These are phyloP conservation scores for Temnopleurus reevesii DNA, from an alignment of 53 echinoderm and acorn worm species.

Conservation along the genomic window DNA sequence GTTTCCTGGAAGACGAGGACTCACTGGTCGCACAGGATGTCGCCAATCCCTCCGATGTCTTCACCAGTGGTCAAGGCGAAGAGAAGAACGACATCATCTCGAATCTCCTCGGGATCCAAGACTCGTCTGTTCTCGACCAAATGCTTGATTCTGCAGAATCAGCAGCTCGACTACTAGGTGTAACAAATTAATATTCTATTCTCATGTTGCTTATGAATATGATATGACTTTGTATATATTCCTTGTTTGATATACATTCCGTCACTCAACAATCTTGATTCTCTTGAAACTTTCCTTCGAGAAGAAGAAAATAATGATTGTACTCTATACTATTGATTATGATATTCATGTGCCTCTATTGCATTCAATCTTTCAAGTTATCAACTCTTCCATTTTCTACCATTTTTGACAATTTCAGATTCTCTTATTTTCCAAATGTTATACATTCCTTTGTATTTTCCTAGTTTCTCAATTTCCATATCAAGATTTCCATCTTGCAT, in stretches of 20 bases:
- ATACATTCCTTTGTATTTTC: constrained; percentile 16
- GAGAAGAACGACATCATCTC: constrained; percentile 88
- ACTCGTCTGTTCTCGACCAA: constrained; percentile 92
- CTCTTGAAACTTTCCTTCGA: neutral
- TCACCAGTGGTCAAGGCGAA: constrained; percentile 59
- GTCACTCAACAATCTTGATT: constrained; percentile 29
- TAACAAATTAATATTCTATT: constrained; percentile 24
- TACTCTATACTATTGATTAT: neutral
- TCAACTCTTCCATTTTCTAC: constrained; percentile 13
- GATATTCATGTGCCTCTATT: neutral
- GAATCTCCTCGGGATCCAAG: constrained; percentile 91
- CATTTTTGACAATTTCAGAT: neutral
- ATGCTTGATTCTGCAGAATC: constrained; percentile 96
- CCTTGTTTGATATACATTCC: constrained; percentile 39
- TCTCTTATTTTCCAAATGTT: neutral
- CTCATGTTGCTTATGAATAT: neutral
- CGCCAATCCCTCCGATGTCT: constrained; percentile 50
- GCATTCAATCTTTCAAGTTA: constrained; percentile 17
- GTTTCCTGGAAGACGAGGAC: constrained; percentile 60
- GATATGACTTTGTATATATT: constrained; percentile 7
- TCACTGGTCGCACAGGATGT: constrained; percentile 53
- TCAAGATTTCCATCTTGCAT: constrained; percentile 34
- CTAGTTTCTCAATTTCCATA: neutral
- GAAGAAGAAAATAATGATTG: neutral
- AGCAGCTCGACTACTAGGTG: constrained; percentile 92